Percentiles rank a stretch among this genome's conserved stretches.
Evolutionary conservation across 2,888 invertebrate genomes (phyloP).

Genomic region (Lasioglossum figueresi): DNA sequence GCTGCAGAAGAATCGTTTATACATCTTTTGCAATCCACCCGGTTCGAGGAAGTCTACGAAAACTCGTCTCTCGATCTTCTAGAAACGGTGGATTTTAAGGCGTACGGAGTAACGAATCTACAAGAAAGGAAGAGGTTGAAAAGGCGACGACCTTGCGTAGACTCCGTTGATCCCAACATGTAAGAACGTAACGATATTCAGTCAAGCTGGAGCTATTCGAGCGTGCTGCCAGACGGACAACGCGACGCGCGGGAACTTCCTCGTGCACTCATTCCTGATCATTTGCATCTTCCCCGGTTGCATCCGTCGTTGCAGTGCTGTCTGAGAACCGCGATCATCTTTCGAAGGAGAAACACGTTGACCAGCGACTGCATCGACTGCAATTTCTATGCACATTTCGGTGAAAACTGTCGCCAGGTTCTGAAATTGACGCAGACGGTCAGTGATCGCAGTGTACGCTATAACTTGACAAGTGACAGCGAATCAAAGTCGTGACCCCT

Average conservation of each 20-base stretch:
- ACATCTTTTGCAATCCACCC: background rate
- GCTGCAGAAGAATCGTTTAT: background rate
- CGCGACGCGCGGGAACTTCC: background rate
- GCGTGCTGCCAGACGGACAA: background rate
- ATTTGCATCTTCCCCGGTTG: background rate
- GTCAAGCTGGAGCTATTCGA: slow-evolving; percentile 67
- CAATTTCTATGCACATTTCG: background rate
- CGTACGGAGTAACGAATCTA: background rate
- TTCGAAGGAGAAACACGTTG: background rate
- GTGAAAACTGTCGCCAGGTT: background rate
- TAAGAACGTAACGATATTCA: slow-evolving; percentile 48
- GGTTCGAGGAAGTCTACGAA: background rate
- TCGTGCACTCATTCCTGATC: background rate
- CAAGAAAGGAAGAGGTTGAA: slow-evolving; percentile 6
- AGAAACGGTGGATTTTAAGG: background rate
- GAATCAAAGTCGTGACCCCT: background rate
- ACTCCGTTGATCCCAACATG: slow-evolving; percentile 17
- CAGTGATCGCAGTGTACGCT: background rate
- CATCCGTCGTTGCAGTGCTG: background rate
- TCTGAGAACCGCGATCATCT: background rate
- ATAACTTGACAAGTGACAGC: background rate
- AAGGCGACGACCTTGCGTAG: slow-evolving; percentile 49
- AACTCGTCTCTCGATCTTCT: background rate
- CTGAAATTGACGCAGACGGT: background rate
- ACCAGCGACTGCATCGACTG: background rate